Evolutionary conservation across 1,140 invertebrate species (phyloP).

Genomic region (Pteromalus puparum): DNA sequence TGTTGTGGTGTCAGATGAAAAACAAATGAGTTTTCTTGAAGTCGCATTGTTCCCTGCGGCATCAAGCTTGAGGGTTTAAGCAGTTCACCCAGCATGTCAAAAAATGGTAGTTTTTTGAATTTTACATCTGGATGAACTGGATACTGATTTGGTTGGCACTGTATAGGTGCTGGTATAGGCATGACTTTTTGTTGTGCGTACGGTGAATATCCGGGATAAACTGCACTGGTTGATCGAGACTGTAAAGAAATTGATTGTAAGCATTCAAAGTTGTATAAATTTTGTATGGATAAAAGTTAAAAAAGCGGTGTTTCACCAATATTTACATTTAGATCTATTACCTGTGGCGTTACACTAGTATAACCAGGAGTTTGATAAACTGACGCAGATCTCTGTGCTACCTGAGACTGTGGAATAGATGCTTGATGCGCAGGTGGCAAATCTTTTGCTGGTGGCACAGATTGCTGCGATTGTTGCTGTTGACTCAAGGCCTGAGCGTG

Average conservation of each 20-base stretch:
- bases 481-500: conserved; percentile 66
- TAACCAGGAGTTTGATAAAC: conserved; percentile 67
- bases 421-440: conserved; percentile 73
- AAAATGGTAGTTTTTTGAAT: conserved; percentile 94
- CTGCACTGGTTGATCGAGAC: conserved; percentile 63
- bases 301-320: conserved; percentile 10
- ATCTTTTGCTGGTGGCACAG: conserved; percentile 65
- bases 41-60: conserved; percentile 83
- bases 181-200: conserved; percentile 67
- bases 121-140: conserved; percentile 94
- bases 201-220: conserved; percentile 63
- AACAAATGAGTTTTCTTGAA: conserved; percentile 90
- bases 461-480: conserved; percentile 65
- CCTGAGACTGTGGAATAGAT: conserved; percentile 69
- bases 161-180: conserved; percentile 63
- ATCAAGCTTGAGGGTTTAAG: conserved; percentile 92
- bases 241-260: conserved; percentile 55
- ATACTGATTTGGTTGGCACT: conserved; percentile 71
- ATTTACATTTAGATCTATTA: conserved; percentile 53
- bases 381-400: conserved; percentile 60
- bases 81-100: conserved; percentile 90
- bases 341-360: conserved; percentile 65
- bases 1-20: conserved; percentile 96
- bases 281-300: not conserved
- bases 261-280: not conserved